Conservation (phyloP, 2,797 vertebrate genomes). For the Pelobates cultripes region DNA sequence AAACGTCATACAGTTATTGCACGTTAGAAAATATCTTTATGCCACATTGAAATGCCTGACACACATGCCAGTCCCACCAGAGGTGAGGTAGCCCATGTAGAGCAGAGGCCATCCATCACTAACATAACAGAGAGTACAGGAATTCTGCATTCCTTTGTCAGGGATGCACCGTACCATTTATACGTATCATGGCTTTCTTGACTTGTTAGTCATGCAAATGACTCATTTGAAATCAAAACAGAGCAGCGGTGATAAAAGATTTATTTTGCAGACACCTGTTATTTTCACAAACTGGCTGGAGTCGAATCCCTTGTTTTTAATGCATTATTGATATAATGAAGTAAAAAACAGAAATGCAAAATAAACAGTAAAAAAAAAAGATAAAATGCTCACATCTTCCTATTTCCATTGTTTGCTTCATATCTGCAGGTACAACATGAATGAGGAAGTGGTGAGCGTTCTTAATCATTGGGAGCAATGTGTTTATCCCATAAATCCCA, state of each 20-base stretch:
- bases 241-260: neutral
- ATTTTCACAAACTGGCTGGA: neutral
- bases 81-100: neutral
- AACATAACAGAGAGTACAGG: neutral
- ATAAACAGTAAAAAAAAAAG: too few species aligned
- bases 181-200: neutral
- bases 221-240: slow-evolving; percentile 19
- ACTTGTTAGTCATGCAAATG: neutral
- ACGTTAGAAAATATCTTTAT: neutral
- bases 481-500: too few species aligned
- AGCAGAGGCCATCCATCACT: neutral
- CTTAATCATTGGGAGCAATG: too few species aligned
- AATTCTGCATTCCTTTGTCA: neutral
- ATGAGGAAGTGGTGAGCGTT: too few species aligned
- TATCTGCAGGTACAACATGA: too few species aligned
- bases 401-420: too few species aligned
- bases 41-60: neutral
- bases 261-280: slow-evolving; percentile 24
- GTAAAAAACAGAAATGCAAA: too few species aligned
- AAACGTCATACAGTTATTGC: neutral
- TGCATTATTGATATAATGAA: too few species aligned
- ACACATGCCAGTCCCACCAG: neutral
- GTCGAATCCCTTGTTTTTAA: too few species aligned
- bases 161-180: neutral
- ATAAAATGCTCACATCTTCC: too few species aligned